phyloP scores from a whole-genome alignment of 2,888 invertebrate genomes.

The Pandemis corylana region DNA sequence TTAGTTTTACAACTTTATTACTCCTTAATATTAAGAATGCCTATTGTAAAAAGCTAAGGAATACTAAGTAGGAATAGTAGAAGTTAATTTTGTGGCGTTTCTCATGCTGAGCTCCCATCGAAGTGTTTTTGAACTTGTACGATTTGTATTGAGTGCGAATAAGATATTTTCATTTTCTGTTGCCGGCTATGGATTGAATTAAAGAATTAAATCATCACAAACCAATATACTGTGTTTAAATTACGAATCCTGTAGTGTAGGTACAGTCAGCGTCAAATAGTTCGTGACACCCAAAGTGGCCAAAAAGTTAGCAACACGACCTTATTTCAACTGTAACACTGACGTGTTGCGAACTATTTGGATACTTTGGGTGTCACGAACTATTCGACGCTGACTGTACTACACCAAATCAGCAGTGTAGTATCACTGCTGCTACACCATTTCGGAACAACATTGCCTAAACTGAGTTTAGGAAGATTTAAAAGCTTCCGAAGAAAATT shows the following conservation, averaged over 20 bases:
- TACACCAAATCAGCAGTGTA: no score
- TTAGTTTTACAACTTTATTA: conserved; percentile 6
- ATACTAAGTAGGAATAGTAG: conserved; percentile 7
- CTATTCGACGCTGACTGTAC: no score
- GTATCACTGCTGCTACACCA: no score
- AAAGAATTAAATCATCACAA: conserved; percentile 82
- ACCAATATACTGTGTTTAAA: conserved; percentile 64
- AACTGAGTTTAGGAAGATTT: no score
- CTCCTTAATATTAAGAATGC: not conserved
- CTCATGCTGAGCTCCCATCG: conserved; percentile 36
- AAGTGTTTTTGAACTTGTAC: conserved; percentile 30
- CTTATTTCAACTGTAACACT: no score
- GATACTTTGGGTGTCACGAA: no score
- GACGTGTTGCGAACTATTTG: no score
- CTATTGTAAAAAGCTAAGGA: not conserved
- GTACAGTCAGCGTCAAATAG: no score
- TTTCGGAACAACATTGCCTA: no score
- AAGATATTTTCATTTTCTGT: conserved; percentile 54
- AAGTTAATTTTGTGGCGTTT: not conserved
- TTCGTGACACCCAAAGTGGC: no score
- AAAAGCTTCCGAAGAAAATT: no score
- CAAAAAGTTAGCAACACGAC: no score
- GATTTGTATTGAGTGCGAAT: conserved; percentile 25
- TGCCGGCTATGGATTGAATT: conserved; percentile 77
- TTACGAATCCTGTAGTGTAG: not conserved